Conservation (phyloP, 2,888 invertebrate genomes). For the Oscheius sp. region DNA sequence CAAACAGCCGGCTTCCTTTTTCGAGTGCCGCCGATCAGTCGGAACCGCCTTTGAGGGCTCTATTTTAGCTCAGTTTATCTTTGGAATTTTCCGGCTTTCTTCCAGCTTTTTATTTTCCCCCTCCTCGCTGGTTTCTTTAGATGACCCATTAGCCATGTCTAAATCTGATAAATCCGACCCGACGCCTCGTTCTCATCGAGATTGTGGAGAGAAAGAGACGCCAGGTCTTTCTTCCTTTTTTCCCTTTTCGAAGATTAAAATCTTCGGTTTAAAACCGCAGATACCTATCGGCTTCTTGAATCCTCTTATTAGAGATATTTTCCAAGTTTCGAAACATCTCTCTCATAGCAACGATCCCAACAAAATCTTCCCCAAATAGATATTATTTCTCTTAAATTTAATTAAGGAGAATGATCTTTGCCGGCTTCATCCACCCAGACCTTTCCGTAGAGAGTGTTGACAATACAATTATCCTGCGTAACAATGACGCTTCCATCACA, state of each 20-base stretch:
- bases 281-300: too few relatives aligned
- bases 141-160: neutral
- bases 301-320: too few relatives aligned
- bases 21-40: neutral
- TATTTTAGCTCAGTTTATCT: neutral
- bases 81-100: neutral
- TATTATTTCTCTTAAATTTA: too few relatives aligned
- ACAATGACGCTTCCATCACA: too few relatives aligned
- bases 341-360: too few relatives aligned
- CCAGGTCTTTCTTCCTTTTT: neutral
- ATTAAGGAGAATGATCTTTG: too few relatives aligned
- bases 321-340: too few relatives aligned
- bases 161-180: neutral
- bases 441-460: too few relatives aligned
- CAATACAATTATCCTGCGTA: too few relatives aligned
- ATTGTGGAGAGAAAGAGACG: neutral
- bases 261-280: too few relatives aligned
- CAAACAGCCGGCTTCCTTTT: slow-evolving; percentile 17
- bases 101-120: neutral
- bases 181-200: neutral
- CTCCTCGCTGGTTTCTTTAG: neutral
- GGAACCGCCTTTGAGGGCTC: neutral
- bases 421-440: too few relatives aligned
- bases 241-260: neutral
- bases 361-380: too few relatives aligned